Base-by-base conservation (phyloP, 1,140 invertebrate genomes). In the Ylistrum balloti region DNA sequence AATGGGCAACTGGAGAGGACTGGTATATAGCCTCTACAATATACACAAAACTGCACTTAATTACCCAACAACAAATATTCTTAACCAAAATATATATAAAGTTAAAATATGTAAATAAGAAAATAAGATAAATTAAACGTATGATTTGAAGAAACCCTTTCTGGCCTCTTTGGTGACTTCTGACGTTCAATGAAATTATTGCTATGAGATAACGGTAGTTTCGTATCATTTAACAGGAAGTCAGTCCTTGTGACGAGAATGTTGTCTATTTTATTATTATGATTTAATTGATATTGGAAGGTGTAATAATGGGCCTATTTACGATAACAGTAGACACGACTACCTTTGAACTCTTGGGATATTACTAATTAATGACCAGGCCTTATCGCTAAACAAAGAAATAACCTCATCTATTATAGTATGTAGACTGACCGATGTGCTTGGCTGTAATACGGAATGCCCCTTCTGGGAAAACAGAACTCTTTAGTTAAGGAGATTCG, bases 261-360 rank as follows among this genome's bases (percentile, higher is more conserved):
- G 56, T 28, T 74, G 56, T 74, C 56, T n/a, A n/a, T 74, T 74
- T 74, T 74, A 74, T 74, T 74, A 74, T 74, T 74, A 74, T 74
- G 56, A 74, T 74, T 74, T 28, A 74, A 74, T 74, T 74, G 56
- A 74, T 74, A 74, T 17, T 74, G 22, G 56, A 17, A 74, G 56
- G 56, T 74, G 56, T 74, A 74, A 74, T 74, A 74, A 74, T 74
- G 56, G 17, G 9, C n/a, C 56, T 74, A 74, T 74, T 74, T 74
- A 74, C 56, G 56, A 74, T 74, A 74, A n/a, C 56, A 28, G 1
- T 11, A 74, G 56, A 74, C 56, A 74, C 56, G 2, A 28, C 56
- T 74, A 74, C 56, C 56, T 74, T 74, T 74, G 56, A 74, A 74
- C 56, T 74, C 22, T 5, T 22, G 28, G 56, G n/a, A 74, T 74